A percentile compares a stretch with the other conserved stretches of the same genome.
These are phyloP conservation scores for Callochromis pleurospilus DNA, from an alignment of 2,113 vertebrate species.

Conservation along the genomic window DNA sequence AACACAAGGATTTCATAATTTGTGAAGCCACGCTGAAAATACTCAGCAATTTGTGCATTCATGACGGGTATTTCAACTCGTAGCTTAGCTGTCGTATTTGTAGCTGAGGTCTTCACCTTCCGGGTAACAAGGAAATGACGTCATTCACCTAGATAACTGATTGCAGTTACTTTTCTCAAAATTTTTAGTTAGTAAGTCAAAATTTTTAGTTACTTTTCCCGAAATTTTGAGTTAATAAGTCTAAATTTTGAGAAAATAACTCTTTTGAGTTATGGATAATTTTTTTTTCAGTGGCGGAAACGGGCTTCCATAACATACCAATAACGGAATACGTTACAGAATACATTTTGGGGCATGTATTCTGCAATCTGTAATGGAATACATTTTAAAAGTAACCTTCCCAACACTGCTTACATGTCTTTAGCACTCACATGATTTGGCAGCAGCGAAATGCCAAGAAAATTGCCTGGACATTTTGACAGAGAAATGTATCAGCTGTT, in stretches of 20 bases:
- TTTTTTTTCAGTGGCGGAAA: neutral
- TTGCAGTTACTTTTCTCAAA: neutral
- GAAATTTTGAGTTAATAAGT: rapidly evolving
- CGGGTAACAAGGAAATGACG: rapidly evolving
- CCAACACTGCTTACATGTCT: neutral
- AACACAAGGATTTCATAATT: neutral
- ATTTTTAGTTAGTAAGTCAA: neutral
- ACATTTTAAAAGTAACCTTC: no score
- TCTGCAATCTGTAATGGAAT: no score
- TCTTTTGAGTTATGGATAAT: neutral
- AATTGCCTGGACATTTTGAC: neutral
- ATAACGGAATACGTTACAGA: neutral
- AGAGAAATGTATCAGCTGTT: neutral
- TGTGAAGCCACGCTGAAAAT: neutral
- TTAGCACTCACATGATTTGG: neutral
- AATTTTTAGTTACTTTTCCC: neutral
- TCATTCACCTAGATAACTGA: neutral
- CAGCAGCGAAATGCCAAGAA: neutral
- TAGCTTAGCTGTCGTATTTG: neutral
- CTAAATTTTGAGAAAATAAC: neutral
- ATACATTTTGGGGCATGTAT: no score
- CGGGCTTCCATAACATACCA: neutral
- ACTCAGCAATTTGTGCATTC: neutral
- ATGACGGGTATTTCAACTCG: neutral
- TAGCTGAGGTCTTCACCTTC: neutral